Evolutionary conservation across 2,113 vertebrate species (phyloP), one percentile per base, ranked within the genome.

Genomic region (Apaloderma vittatum): DNA sequence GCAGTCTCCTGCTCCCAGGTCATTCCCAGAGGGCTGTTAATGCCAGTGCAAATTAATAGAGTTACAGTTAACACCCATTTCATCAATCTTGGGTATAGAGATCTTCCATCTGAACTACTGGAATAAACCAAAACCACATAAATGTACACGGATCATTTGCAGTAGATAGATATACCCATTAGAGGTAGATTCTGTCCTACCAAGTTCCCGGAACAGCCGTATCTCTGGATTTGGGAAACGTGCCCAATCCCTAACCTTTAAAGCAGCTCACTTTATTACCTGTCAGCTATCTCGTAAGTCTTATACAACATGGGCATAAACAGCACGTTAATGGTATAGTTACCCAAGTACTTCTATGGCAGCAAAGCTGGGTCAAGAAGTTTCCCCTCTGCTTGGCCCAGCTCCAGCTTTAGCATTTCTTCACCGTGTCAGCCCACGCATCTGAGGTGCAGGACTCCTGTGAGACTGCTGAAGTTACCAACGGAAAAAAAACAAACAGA

Each of bases 401-500:
- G 46, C 20, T 86, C 67, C 76, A 71, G 26, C 46, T 93, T 36
- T 37, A 77, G 37, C 74, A 48, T 67, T 86, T 90, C 61, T 67
- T 91, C 20, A 30, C 7, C 0, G 1, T 5, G 49, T 11, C 54
- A 49, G 30, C 21, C 34, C 0, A 0, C 20, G 43, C 55, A 21
- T 40, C 32, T 34, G 37, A 78, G 34, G 13, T 1, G 2, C 20
- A 63, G 78, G 6, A 6, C 36, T 48, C 26, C 32, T 3, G 3
- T 12, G 40, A 55, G 26, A 45, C 6, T 57, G 23, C 12, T 93
- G 62, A 68, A 75, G 32, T 63, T 68, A 90, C 14, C 26, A 79
- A n/a, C 34, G 23, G 49, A 3, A 70, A 61, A 96, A 78, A 30
- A 4, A 4, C 76, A 90, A 77, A 8, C 37, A 83, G 67, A 59